These are phyloP conservation scores for Oscheius sp. DNA, from an alignment of 2,888 invertebrate genomes.

Conservation along the genomic window DNA sequence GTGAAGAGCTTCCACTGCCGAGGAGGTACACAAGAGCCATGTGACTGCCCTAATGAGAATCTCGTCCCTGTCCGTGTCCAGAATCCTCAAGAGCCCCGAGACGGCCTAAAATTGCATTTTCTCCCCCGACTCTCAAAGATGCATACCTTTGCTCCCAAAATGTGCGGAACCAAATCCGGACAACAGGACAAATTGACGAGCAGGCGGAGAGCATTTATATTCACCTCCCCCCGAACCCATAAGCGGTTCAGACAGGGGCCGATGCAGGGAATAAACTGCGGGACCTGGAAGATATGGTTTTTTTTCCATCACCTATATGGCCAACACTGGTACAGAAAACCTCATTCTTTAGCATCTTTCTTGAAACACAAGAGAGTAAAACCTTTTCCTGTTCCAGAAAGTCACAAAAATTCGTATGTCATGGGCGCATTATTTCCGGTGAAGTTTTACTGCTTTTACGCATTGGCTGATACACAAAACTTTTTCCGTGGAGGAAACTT, in stretches of 20 bases:
- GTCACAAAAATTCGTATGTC: no score
- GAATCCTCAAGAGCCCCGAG: slow-evolving; percentile 62
- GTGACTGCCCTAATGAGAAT: slow-evolving; percentile 66
- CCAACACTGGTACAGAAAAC: no score
- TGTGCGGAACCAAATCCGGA: slow-evolving; percentile 78
- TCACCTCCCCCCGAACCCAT: slow-evolving; percentile 68
- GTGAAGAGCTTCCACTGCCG: slow-evolving; percentile 66
- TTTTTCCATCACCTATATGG: no score
- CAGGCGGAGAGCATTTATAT: slow-evolving; percentile 76
- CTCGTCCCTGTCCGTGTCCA: slow-evolving; percentile 67
- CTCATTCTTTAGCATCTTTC: no score
- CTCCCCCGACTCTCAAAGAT: background rate
- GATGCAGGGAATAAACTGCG: slow-evolving; percentile 59
- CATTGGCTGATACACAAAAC: no score
- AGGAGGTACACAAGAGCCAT: slow-evolving; percentile 67
- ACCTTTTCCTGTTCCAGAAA: no score
- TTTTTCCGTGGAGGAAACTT: no score
- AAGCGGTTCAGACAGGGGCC: slow-evolving; percentile 59
- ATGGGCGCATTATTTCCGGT: no score
- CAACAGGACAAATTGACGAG: slow-evolving; percentile 79
- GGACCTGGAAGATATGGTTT: slow-evolving; percentile 40
- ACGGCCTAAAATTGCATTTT: slow-evolving; percentile 54
- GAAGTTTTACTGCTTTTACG: no score
- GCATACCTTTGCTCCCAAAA: slow-evolving; percentile 78
- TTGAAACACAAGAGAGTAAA: no score